Evolutionary conservation across 1,140 invertebrate species (phyloP), one percentile per base, ranked within the genome.

Genomic region (Anagrus nilaparvatae): DNA sequence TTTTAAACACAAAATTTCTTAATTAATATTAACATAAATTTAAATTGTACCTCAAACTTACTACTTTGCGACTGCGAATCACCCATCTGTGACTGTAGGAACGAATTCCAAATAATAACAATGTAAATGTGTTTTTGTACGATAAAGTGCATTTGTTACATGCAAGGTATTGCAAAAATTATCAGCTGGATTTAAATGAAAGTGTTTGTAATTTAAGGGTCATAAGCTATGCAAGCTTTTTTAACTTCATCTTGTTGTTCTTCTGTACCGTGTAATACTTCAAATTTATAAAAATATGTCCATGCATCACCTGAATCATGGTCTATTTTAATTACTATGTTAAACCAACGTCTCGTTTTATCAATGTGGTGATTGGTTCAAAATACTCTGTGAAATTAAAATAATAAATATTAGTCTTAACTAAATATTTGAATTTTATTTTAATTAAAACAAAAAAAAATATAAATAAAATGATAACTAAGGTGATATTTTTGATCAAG

Each of bases 211-310:
- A 5, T n/a, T n/a, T 92, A 85, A 0, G 97, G 95, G 63, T 99
- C 97, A 0, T 90, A 86, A 1, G 81, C 70, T 31, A 92, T 72
- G 61, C 95, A 99, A 25, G 89, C 71, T 40, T 84, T 81, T 45
- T 83, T 81, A 0, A 99, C 83, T 41, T 96, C 89, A 45, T 87
- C 79, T 60, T 92, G 87, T 46, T 91, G 79, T 43, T 89, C 86
- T 60, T 91, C 82, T 2, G 79, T 94, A 14, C 97, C 97, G 66
- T 97, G 87, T 4, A 93, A 56, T 7, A 89, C 55, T 67, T 99
- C 96, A 73, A 99, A 99, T 63, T 96, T 96, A 65, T 95, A 97
- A 72, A 89, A 97, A 70, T 86, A 90, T 0, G 91, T 93, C 94
- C 95, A 99, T 0, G 91, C 88, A 72, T 99, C 97, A 4, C 96